phyloP scores from a whole-genome alignment of 2,797 vertebrate species.

The Liparis tanakae region DNA sequence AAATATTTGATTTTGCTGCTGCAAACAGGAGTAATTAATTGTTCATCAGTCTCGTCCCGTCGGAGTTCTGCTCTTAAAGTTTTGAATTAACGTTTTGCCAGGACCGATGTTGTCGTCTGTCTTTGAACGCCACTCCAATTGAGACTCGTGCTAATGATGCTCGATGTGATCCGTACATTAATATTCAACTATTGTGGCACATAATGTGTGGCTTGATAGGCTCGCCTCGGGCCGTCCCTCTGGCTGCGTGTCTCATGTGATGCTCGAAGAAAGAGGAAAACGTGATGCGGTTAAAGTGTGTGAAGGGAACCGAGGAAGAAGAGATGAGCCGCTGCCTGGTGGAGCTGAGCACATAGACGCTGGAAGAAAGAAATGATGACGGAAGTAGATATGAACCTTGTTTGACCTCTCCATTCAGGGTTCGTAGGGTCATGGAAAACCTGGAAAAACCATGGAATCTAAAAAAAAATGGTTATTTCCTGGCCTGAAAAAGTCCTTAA shows the following conservation, averaged over 20 bases:
- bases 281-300: constrained; percentile 1
- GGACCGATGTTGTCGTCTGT: constrained; percentile 6
- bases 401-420: constrained; percentile 11
- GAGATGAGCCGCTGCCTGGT: background rate
- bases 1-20: constrained; percentile 11
- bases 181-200: constrained; percentile 20
- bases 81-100: constrained; percentile 17
- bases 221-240: constrained; percentile 3
- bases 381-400: constrained; percentile 1
- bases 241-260: constrained; percentile 11
- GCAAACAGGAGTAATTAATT: constrained; percentile 7
- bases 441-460: too few relatives aligned
- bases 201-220: constrained; percentile 9
- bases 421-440: too few relatives aligned
- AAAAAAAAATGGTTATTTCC: too few relatives aligned
- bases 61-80: constrained; percentile 7
- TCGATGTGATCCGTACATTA: constrained; percentile 13
- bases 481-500: too few relatives aligned
- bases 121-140: constrained; percentile 19
- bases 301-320: background rate
- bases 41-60: background rate
- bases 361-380: constrained; percentile 13
- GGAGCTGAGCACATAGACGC: background rate
- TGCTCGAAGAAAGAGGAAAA: constrained; percentile 1
- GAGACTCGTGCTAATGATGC: background rate